Conservation (phyloP, 2,113 vertebrate species). For the Rhinoptilus africanus region DNA sequence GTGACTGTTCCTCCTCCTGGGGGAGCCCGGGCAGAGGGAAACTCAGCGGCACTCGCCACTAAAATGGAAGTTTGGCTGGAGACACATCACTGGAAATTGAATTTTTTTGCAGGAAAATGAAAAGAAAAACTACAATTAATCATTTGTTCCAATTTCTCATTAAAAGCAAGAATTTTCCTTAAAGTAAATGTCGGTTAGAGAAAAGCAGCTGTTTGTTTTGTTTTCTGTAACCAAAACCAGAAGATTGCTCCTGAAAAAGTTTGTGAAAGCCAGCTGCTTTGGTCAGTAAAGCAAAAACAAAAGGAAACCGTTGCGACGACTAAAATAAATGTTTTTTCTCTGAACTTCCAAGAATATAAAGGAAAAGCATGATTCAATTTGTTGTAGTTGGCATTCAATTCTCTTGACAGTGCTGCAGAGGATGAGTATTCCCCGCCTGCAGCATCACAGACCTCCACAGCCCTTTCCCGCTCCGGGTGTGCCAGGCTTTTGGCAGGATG, state of each 20-base stretch:
- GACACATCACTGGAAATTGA: neutral
- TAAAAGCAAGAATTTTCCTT: constrained; percentile 23
- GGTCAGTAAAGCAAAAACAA: constrained; percentile 18
- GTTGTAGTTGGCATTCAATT: neutral
- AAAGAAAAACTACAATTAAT: neutral
- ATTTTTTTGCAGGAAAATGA: neutral
- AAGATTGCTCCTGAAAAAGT: neutral
- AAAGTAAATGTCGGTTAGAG: neutral
- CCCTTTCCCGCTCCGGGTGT: neutral
- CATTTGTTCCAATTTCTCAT: neutral
- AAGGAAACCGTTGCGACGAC: neutral
- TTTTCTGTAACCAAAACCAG: constrained; percentile 45
- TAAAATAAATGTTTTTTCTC: constrained; percentile 35
- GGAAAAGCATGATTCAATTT: neutral
- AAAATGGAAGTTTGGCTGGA: neutral
- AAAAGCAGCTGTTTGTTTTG: constrained; percentile 32
- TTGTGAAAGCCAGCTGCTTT: constrained; percentile 23
- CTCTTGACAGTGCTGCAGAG: neutral
- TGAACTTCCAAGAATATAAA: neutral
- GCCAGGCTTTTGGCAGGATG: fast-evolving
- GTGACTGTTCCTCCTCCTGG: neutral
- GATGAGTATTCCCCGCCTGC: neutral
- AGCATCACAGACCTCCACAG: neutral
- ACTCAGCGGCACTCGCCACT: neutral
- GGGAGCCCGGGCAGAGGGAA: neutral